phyloP scores from a whole-genome alignment of 2,888 invertebrate species.

The Yponomeuta sedellus region DNA sequence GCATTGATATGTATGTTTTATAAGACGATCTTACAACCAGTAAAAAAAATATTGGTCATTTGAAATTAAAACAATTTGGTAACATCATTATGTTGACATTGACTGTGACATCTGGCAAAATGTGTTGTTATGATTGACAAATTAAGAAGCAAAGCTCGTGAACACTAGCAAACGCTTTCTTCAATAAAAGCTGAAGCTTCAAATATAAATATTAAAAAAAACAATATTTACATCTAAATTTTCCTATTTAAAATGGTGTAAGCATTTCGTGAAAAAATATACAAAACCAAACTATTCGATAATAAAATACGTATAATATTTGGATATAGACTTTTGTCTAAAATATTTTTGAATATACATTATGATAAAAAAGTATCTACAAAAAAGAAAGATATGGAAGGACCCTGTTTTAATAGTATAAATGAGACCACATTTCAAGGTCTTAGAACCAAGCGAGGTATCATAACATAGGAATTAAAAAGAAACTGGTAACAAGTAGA shows the following conservation, averaged over 20 bases:
- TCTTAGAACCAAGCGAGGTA: constrained; percentile 23
- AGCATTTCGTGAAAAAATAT: constrained; percentile 39
- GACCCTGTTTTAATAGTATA: constrained; percentile 61
- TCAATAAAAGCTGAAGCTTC: constrained; percentile 36
- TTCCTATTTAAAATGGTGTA: constrained; percentile 27
- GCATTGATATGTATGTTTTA: constrained; percentile 9
- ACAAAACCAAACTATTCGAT: constrained; percentile 45
- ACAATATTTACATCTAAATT: constrained; percentile 12
- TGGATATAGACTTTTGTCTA: constrained; percentile 53
- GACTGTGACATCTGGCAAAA: no score
- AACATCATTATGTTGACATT: no score
- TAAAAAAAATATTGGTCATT: no score
- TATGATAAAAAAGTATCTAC: constrained; percentile 50
- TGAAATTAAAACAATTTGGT: no score
- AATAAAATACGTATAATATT: constrained; percentile 48
- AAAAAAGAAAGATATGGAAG: constrained; percentile 53
- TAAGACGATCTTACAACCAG: neutral
- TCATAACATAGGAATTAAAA: constrained; percentile 14
- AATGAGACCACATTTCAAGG: constrained; percentile 15
- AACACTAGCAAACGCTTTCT: constrained; percentile 26
- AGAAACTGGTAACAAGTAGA: constrained; percentile 44
- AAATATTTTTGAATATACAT: constrained; percentile 33
- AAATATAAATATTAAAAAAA: constrained; percentile 17
- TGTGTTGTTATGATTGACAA: neutral
- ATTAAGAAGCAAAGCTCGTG: constrained; percentile 20